phyloP scores from a whole-genome alignment of 2,113 vertebrate genomes.

The Phalacrocorax pelagicus region DNA sequence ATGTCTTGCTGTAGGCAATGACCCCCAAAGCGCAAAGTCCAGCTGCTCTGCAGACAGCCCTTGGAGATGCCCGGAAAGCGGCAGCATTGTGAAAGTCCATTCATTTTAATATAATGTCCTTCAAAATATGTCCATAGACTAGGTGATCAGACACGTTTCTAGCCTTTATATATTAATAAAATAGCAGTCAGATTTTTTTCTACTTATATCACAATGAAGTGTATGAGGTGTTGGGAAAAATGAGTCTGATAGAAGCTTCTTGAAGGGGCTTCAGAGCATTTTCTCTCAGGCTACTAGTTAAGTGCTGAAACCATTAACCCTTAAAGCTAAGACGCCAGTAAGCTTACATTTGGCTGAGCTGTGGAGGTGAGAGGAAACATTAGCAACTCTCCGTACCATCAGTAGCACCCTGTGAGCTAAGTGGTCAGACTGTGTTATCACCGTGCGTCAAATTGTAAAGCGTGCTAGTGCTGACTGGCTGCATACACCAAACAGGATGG shows the following conservation, averaged over 20 bases:
- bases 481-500: constrained; percentile 21
- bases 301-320: neutral
- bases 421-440: neutral
- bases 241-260: neutral
- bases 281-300: neutral
- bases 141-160: neutral
- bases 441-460: accelerated
- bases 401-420: neutral
- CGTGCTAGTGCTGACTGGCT: neutral
- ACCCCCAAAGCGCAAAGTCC: neutral
- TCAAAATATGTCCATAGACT: neutral
- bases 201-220: neutral
- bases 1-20: neutral
- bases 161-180: neutral
- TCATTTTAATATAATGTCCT: neutral
- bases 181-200: neutral
- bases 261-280: neutral
- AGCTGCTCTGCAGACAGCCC: neutral
- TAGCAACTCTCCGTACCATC: neutral
- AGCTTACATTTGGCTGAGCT: neutral
- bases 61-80: neutral
- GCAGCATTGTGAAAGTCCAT: neutral
- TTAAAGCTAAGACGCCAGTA: neutral
- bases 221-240: neutral
- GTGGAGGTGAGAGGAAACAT: neutral